Conservation (phyloP, 2,797 vertebrate species). For the Gymnodraco acuticeps region DNA sequence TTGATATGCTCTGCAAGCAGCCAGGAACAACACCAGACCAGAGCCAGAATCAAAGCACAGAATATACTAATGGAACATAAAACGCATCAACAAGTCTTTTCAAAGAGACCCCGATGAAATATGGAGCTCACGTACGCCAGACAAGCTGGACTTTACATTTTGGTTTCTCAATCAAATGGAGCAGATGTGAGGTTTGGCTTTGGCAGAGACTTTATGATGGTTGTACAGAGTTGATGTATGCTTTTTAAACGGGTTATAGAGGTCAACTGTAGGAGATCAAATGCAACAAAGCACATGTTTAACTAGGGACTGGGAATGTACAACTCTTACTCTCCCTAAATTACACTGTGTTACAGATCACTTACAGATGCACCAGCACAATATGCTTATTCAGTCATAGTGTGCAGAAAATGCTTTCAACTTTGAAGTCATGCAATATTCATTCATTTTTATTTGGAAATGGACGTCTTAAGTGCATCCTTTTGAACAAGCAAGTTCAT, state of each 20-base stretch:
- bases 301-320: constrained; percentile 16
- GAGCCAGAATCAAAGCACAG: constrained; percentile 60
- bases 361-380: constrained; percentile 30
- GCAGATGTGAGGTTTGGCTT: constrained; percentile 48
- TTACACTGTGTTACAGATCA: constrained; percentile 28
- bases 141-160: constrained; percentile 66
- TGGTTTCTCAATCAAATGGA: constrained; percentile 55
- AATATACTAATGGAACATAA: constrained; percentile 61
- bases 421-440: constrained; percentile 15
- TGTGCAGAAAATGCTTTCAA: constrained; percentile 3
- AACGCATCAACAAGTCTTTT: constrained; percentile 53
- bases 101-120: constrained; percentile 58
- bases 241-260: constrained; percentile 20
- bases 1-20: constrained; percentile 43
- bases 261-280: constrained; percentile 48
- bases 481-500: constrained; percentile 30
- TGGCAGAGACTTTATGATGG: constrained; percentile 16
- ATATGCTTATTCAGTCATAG: constrained; percentile 12
- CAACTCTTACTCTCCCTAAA: constrained; percentile 32
- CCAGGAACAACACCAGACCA: constrained; percentile 68
- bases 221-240: constrained; percentile 17
- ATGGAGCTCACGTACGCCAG: constrained; percentile 46
- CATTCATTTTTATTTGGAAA: constrained; percentile 14
- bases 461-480: constrained; percentile 9
- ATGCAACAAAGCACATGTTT: constrained; percentile 30